These are phyloP conservation scores for Bombyx huttoni DNA, from an alignment of 2,888 invertebrate species.

Conservation along the genomic window DNA sequence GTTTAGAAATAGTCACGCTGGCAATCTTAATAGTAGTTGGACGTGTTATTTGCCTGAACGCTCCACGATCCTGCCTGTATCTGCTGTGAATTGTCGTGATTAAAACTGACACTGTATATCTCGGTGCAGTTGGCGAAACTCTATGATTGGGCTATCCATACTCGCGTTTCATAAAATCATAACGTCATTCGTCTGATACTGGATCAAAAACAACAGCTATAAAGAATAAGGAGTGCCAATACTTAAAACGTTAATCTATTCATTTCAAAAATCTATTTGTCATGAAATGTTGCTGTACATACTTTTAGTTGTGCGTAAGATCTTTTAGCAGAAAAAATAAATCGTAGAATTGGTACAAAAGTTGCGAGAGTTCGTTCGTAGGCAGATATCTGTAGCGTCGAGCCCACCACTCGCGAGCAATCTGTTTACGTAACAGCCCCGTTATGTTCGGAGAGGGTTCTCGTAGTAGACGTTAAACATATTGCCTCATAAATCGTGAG, in stretches of 20 bases:
- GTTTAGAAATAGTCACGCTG: no score
- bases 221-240: no score
- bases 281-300: not conserved
- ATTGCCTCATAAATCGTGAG: constrained; percentile 71
- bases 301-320: not conserved
- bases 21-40: no score
- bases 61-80: no score
- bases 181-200: no score
- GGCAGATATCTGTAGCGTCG: constrained; percentile 51
- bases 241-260: not conserved
- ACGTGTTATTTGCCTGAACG: no score
- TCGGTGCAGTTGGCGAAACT: no score
- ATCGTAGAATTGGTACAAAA: constrained; percentile 39
- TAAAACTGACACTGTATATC: no score
- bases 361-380: constrained; percentile 48
- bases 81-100: no score
- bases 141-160: no score
- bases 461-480: constrained; percentile 71
- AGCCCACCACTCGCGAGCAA: constrained; percentile 60
- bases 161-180: no score
- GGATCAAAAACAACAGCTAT: no score
- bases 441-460: constrained; percentile 68
- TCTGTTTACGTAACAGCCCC: constrained; percentile 72
- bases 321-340: not conserved
- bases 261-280: not conserved